Evolutionary conservation across 2,113 vertebrate genomes (phyloP).

Genomic region (Passerina amoena): DNA sequence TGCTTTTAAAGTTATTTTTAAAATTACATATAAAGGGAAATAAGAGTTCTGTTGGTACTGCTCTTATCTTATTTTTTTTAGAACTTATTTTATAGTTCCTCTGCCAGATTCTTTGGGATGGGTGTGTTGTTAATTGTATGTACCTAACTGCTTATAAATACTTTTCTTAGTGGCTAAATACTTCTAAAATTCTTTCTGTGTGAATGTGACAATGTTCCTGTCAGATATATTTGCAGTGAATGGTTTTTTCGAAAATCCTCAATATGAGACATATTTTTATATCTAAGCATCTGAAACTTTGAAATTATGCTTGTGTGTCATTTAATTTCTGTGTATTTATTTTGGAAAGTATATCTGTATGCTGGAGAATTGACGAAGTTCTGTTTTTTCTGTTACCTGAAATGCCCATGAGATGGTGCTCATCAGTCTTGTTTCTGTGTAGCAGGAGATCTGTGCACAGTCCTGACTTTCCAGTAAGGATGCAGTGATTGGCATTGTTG

Average conservation of each 20-base stretch:
- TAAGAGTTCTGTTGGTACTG: not conserved
- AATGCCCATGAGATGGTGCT: conserved; percentile 64
- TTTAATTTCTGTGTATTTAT: not conserved
- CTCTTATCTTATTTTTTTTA: not conserved
- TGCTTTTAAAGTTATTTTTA: not conserved
- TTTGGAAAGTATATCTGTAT: not conserved
- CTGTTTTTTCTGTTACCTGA: conserved; percentile 15
- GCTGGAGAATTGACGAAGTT: not conserved
- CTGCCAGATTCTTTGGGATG: not conserved
- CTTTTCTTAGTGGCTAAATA: not conserved
- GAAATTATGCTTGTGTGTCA: not conserved
- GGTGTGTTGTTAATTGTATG: not conserved
- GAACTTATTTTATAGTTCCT: not conserved
- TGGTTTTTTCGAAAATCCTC: not conserved
- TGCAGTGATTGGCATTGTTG: not conserved
- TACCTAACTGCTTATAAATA: not conserved
- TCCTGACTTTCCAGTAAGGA: not conserved
- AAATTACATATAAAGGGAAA: accelerated
- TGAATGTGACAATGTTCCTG: not conserved
- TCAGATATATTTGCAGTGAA: not conserved
- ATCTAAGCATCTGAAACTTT: not conserved
- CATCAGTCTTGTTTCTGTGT: conserved; percentile 52
- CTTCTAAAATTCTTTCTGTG: not conserved
- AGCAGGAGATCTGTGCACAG: not conserved
- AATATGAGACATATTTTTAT: not conserved